Conservation (phyloP, 2,888 invertebrate genomes). For the Oligia strigilis region DNA sequence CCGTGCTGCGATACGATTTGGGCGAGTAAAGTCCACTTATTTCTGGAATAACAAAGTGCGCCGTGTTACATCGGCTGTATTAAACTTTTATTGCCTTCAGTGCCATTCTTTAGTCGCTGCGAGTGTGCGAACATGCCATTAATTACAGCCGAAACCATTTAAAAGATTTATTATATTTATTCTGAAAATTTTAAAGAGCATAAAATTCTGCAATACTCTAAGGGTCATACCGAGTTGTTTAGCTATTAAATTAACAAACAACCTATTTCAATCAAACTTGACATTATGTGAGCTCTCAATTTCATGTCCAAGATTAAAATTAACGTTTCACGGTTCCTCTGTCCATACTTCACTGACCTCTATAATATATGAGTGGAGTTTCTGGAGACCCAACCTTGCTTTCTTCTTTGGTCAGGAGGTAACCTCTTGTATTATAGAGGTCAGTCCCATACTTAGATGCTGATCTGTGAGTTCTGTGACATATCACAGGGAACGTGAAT, state of each 20-base stretch:
- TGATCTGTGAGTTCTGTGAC: constrained; percentile 10
- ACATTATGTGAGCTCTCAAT: constrained; percentile 12
- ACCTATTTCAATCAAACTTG: constrained; percentile 27
- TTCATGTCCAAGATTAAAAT: constrained; percentile 21
- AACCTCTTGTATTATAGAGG: no score
- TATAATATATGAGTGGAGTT: no score
- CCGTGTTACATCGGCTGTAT: constrained; percentile 83
- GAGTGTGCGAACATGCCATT: constrained; percentile 85
- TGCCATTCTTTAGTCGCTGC: constrained; percentile 84
- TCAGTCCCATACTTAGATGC: background rate
- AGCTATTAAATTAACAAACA: constrained; percentile 55
- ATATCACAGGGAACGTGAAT: constrained; percentile 14
- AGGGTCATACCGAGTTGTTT: constrained; percentile 66
- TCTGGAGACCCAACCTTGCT: no score
- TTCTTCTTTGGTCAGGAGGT: no score
- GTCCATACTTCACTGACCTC: no score
- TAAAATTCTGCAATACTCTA: constrained; percentile 72
- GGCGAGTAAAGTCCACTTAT: constrained; percentile 74
- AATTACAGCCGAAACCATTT: constrained; percentile 86
- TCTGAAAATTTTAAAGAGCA: constrained; percentile 78
- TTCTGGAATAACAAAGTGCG: constrained; percentile 81
- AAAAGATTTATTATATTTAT: constrained; percentile 87
- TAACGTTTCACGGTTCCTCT: no score
- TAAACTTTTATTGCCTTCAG: constrained; percentile 85
- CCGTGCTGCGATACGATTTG: constrained; percentile 75